Base-by-base conservation (phyloP, 2,113 vertebrate species). In the Protobothrops mucrosquamatus region DNA sequence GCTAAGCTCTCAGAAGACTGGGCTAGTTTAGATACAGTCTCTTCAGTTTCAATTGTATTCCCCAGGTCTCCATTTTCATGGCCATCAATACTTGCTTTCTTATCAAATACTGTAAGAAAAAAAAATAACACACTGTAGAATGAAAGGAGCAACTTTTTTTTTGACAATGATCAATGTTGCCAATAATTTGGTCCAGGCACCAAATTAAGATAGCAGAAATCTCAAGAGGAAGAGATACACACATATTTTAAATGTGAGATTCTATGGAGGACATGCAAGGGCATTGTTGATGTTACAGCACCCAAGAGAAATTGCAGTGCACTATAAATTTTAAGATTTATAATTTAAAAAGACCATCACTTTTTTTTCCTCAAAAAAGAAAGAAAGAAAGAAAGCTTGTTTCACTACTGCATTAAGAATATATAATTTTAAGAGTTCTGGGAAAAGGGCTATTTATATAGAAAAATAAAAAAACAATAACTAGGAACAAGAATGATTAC, bases 31-130 rank as follows among this genome's bases (percentile, higher is more conserved):
- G 97, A 97, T 87, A 97, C 96, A 85, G 97, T 97, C 94, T 99
- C 98, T 94, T 98, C 98, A 3, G 98, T 97, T 96, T 98, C 98
- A 91, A 97, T 98, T n/a, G 98, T 98, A 95, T 98, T 96, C 59
- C 98, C 98, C 22, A 98, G 95, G 93, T 99, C 98, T 96, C 98
- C 98, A 46, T 98, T 99, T 98, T 99, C 98, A 93, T 98, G 97
- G 91, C 97, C 96, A 69, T 98, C 98, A 93, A 97, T 97, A 95
- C 97, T 97, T 61, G 98, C 95, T 95, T 99, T 99, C 97, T 99
- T 99, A 97, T 98, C 98, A 97, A 98, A 98, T 69, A 98, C 98
- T 98, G 95, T 55, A 97, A 96, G 92, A 92, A 95, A 43, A 95
- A 69, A 46, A 88, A 51, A 43, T 91, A 94, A 95, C 12, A 39